Base-by-base conservation (phyloP, 1,140 invertebrate species). In the Brachionus koreanus region DNA sequence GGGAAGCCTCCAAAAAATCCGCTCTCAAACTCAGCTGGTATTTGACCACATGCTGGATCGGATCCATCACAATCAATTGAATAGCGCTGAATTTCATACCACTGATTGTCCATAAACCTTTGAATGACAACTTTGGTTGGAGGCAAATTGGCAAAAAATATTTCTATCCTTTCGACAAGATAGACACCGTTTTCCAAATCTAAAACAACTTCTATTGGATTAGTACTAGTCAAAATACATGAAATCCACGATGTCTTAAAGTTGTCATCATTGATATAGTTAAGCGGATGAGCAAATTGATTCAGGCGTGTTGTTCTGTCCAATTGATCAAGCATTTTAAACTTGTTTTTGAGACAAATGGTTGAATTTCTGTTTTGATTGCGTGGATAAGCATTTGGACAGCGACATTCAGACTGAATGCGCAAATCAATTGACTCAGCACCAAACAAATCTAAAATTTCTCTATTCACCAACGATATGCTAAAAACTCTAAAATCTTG, bases 121-220 rank as follows among this genome's bases (percentile, higher is more conserved):
- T 79, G 46, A 29, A 79, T 57, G 3, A 39, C 16, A n/a, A 79
- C n/a, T 19, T 25, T 57, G 13, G 76, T 79, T 2, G 76, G 49
- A 0, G 76, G 76, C 16, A 79, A 29, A 43, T 43, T 79, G 19
- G 25, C 23, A 79, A 79, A 79, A 65, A 61, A 79, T 5, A 79
- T 37, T 33, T 79, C 76, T 61, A 79, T 61, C 57, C 76, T 25
- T n/a, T 79, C 46, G 10, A 79, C 19, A 12, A 79, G 23, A 35
- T 79, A 79, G 6, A 79, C 37, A 13, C 76, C 76, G 25, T 79
- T 79, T 42, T 61, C 76, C n/a, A 79, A 25, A 25, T 79, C 49
- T 13, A 79, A 7, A 10, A 61, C 33, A 19, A 79, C 4, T 33
- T 79, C 76, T 23, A 79, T 63, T 7, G 76, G 76, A 57, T 33